These are phyloP conservation scores for Halictus ligatus DNA, from an alignment of 2,888 invertebrate genomes.

Conservation along the genomic window DNA sequence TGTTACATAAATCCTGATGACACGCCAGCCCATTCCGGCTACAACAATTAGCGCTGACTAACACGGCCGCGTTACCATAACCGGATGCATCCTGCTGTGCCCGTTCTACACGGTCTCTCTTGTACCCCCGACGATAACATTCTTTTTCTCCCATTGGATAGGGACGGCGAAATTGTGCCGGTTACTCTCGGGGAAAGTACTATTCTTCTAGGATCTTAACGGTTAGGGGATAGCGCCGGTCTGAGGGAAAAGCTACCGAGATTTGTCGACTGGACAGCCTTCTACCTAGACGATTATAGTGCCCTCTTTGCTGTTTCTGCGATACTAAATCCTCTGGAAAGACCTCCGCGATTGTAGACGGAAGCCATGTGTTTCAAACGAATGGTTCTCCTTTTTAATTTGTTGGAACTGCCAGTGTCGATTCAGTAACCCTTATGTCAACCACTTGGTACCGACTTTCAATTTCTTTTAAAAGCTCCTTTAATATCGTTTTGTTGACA, in stretches of 20 bases:
- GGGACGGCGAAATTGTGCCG: not conserved
- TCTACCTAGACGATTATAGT: not conserved
- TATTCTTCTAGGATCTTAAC: not conserved
- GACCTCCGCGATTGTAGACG: not conserved
- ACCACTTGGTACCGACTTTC: not conserved
- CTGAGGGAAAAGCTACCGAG: not conserved
- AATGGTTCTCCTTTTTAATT: not conserved
- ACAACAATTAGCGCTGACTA: slow-evolving; percentile 44
- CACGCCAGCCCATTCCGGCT: slow-evolving; percentile 24
- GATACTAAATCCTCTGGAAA: not conserved
- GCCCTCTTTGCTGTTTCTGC: not conserved
- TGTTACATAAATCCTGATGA: slow-evolving; percentile 42
- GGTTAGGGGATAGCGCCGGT: not conserved
- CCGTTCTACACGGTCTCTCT: not conserved
- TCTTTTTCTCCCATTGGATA: not conserved
- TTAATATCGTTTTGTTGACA: not conserved
- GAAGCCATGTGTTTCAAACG: not conserved
- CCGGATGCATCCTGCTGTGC: slow-evolving; percentile 6
- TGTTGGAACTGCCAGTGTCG: not conserved
- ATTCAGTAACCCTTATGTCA: not conserved
- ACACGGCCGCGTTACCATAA: slow-evolving; percentile 1
- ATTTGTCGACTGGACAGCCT: not conserved
- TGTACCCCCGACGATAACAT: not conserved
- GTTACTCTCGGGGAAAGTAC: not conserved
- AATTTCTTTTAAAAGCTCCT: not conserved